phyloP scores from a whole-genome alignment of 2,888 invertebrate species.

The Ophioninae sp. region DNA sequence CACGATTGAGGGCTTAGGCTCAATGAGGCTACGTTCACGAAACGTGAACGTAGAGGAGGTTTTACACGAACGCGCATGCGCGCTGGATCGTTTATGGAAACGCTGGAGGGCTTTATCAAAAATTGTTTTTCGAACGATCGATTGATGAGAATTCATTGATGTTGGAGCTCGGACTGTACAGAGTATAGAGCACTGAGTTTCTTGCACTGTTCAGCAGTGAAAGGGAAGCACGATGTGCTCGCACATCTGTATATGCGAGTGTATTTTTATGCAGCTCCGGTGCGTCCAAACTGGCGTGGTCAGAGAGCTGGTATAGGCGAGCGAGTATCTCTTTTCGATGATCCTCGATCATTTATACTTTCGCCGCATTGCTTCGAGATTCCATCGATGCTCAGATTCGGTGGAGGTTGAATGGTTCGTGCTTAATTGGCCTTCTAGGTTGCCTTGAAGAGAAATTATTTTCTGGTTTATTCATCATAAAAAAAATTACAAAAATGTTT shows the following conservation, averaged over 20 bases:
- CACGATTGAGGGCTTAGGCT: too few species aligned
- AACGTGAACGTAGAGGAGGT: too few species aligned
- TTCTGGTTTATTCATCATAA: too few species aligned
- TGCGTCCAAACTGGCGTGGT: slow-evolving; percentile 56
- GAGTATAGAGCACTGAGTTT: slow-evolving; percentile 30
- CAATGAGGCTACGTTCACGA: too few species aligned
- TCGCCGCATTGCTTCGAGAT: slow-evolving; percentile 12
- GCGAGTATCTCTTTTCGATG: slow-evolving; percentile 45
- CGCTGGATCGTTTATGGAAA: background rate
- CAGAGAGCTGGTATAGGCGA: slow-evolving; percentile 53
- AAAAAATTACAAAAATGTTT: too few species aligned
- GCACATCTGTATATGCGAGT: background rate
- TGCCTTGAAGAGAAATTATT: background rate
- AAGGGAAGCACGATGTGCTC: slow-evolving; percentile 63
- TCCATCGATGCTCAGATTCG: background rate
- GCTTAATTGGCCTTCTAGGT: background rate
- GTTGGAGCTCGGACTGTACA: slow-evolving; percentile 26
- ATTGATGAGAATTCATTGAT: slow-evolving; percentile 1
- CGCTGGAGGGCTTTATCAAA: background rate
- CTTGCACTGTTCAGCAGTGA: slow-evolving; percentile 63
- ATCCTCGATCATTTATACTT: slow-evolving; percentile 26
- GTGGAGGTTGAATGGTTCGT: background rate
- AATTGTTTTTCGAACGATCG: background rate
- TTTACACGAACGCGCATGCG: background rate
- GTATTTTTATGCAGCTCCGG: slow-evolving; percentile 38